Evolutionary conservation across 2,888 invertebrate genomes (phyloP).

Genomic region (Mesorhabditis spiculigera): DNA sequence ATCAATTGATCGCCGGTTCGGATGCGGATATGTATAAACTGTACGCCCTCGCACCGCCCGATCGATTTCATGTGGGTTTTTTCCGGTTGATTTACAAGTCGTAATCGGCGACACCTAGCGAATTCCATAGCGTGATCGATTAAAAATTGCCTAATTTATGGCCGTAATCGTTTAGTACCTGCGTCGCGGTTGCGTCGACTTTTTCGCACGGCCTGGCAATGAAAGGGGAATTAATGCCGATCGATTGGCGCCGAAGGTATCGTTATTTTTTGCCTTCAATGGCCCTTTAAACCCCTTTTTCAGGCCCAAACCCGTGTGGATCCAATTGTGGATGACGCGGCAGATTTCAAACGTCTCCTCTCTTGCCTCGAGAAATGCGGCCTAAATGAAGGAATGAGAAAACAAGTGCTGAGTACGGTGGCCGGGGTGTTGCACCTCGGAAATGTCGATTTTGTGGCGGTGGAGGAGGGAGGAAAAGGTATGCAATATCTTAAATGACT

Average conservation of each 20-base stretch:
- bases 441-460: constrained; percentile 90
- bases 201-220: constrained; percentile 25
- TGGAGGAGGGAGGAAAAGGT: constrained; percentile 74
- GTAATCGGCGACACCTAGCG: neutral
- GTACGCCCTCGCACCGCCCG: constrained; percentile 64
- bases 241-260: neutral
- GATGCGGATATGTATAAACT: constrained; percentile 75
- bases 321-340: constrained; percentile 84
- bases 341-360: constrained; percentile 80
- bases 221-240: neutral
- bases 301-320: constrained; percentile 74
- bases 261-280: neutral
- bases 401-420: constrained; percentile 24
- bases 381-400: constrained; percentile 66
- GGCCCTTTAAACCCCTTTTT: constrained; percentile 5
- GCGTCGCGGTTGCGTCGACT: constrained; percentile 33
- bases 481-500: too few relatives aligned
- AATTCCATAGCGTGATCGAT: neutral
- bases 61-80: constrained; percentile 70
- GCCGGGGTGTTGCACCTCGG: constrained; percentile 85
- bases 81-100: constrained; percentile 2
- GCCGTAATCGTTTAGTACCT: constrained; percentile 38
- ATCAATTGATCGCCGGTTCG: constrained; percentile 88
- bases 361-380: constrained; percentile 76
- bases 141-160: constrained; percentile 40